Base-by-base conservation (phyloP, 2,888 invertebrate species). In the Pyrochroa serraticornis region DNA sequence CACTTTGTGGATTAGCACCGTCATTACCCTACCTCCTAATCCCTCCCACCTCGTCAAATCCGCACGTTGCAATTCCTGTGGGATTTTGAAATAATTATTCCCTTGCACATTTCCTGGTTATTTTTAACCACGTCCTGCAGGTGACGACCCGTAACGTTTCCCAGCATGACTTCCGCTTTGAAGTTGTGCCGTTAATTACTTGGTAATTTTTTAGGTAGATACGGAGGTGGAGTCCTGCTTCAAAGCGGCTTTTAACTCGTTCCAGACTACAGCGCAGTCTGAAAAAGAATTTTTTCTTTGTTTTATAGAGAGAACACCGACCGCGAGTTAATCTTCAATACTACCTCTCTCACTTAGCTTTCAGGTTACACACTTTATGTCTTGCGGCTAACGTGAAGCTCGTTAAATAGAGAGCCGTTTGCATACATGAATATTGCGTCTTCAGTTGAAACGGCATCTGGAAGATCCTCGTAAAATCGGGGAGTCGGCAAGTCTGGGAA, bases 101-200 rank as follows among this genome's bases (percentile, higher is more conserved):
- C 22, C 22, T 7, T 13, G 14, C 22, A 22, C 13, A 39, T 42
- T 44, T 12, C 34, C 34, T 44, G 32, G 12, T 13, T 10, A 44
- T 33, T 44, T 33, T 6, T 34, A 13, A 9, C 9, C 30, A 31
- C 14, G 9, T 37, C 31, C 47, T 47, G 47, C 10, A 36, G 12
- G 35, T 47, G 47, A 47, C 47, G 38, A 47, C 33, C 47, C 31
- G 10, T 10, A 47, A 38, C 47, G 30, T 47, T 37, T 47, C 31
- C 38, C 8, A 35, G 38, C 49, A 41, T 14, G 13, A n/a, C 10
- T 32, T 33, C 33, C 39, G 6, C 49, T 49, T 49, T 49, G 49
- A 49, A 49, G 31, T 41, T 22, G 22, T 5, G 6, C 7, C 12
- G 49, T 41, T 49, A 49, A 49, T 49, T 49, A 49, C 49, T 41